Percentiles rank a stretch among this genome's conserved stretches.
These are phyloP conservation scores for Lanius collurio DNA, from an alignment of 2,113 vertebrate genomes.

Conservation along the genomic window DNA sequence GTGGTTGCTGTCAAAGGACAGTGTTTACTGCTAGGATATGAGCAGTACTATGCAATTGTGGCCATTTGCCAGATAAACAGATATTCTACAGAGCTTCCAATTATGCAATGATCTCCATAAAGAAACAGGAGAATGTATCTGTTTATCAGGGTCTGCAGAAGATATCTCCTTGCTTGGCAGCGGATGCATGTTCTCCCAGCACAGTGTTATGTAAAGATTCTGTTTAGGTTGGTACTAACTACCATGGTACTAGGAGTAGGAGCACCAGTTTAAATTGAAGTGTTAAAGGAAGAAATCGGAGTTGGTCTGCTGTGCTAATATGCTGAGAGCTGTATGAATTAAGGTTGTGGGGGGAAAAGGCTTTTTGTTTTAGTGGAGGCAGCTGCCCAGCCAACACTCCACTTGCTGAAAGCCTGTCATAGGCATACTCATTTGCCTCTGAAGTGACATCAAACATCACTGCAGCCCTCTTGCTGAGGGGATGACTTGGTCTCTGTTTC, in stretches of 20 bases:
- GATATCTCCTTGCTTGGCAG: slow-evolving; percentile 40
- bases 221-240: background rate
- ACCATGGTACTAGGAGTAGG: background rate
- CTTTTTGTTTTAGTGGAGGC: background rate
- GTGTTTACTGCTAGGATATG: slow-evolving; percentile 40
- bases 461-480: background rate
- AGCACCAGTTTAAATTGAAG: background rate
- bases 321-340: background rate
- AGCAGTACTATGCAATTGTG: slow-evolving; percentile 38
- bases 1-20: slow-evolving; percentile 2
- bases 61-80: slow-evolving; percentile 55
- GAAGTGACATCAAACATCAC: background rate
- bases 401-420: background rate
- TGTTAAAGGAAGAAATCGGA: background rate
- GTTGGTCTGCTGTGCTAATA: background rate
- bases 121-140: slow-evolving; percentile 54
- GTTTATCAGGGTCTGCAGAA: slow-evolving; percentile 58
- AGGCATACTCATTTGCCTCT: background rate
- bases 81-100: slow-evolving; percentile 63
- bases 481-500: background rate
- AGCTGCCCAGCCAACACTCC: background rate
- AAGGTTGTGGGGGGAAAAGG: background rate
- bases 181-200: background rate
- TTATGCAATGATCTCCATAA: slow-evolving; percentile 58
- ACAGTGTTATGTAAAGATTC: slow-evolving; percentile 15